Evolutionary conservation across 92 coral and sea anemone genomes (phyloP), one percentile per base, ranked within the genome.

Genomic region (Parazoanthus atlanticus): DNA sequence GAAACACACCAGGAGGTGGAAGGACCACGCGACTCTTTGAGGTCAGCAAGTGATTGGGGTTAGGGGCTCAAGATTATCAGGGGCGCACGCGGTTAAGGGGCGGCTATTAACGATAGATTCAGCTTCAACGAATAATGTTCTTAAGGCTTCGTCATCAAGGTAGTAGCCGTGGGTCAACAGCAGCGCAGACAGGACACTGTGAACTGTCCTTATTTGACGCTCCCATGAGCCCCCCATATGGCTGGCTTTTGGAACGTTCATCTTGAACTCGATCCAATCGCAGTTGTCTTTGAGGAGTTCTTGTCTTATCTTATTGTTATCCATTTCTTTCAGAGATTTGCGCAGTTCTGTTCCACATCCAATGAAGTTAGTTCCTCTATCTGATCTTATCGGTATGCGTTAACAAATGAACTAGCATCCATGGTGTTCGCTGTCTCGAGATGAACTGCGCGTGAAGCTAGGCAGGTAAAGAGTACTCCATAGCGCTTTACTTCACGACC

Each of bases 1-100:
- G 81, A 28, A 41, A 78, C 32, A 47, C 33, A 6, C 81, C 58
- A 6, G 81, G 64, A 43, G 81, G 81, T 47, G 81, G n/a, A n/a
- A n/a, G n/a, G n/a, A n/a, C 46, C 47, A 74, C n/a, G 11, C 21
- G 1, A 41, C 25, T 74, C 79, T 74, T 32, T 34, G 47, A 74
- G 9, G 47, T 74, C 17, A 74, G 47, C 17, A 74, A 34, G 32
- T 34, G 46, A n/a, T n/a, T n/a, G n/a, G n/a, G n/a, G n/a, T n/a
- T n/a, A n/a, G n/a, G n/a, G n/a, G n/a, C n/a, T n/a, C n/a, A n/a
- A n/a, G n/a, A n/a, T n/a, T n/a, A n/a, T n/a, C n/a, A n/a, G n/a
- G n/a, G n/a, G n/a, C n/a, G n/a, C n/a, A n/a, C n/a, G n/a, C n/a
- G n/a, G n/a, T n/a, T n/a, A n/a, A n/a, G n/a, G n/a, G n/a, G n/a